Evolutionary conservation across 64 coral and sea anemone species (phyloP), one percentile per base, ranked within the genome.

Genomic region (Actinia tenebrosa): DNA sequence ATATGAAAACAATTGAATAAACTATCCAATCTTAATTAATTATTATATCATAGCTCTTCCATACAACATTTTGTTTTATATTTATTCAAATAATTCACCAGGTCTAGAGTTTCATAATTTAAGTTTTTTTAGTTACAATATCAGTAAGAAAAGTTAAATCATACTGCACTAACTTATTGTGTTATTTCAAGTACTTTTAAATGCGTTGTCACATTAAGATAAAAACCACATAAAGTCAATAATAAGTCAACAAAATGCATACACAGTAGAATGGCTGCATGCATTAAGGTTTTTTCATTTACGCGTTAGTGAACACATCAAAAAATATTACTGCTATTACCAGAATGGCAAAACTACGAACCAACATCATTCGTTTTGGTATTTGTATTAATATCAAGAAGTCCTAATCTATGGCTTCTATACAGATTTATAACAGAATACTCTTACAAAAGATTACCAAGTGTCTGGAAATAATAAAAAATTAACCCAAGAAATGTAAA

Each of bases 121-220:
- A 27, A 75, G 47, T 50, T 8, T 42, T 75, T 37, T 11, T 42
- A 30, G 26, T 27, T 13, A n/a, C 14, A 30, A 75, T 75, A 75
- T 75, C n/a, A 75, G 25, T 14, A 75, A 37, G 26, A 42, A 42
- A 75, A 75, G 10, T 8, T 75, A 25, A 75, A 69, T 69, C 64
- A 61, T 58, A 58, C 6, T 55, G 53, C 4, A 19, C 61, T 64
- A 64, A 8, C 19, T 66, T 66, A 9, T 75, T 75, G 23, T 69
- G 69, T 75, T 42, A 30, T 30, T 75, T 75, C 69, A 75, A 75
- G 69, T 75, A 30, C 26, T 75, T 75, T 75, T 75, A 75, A 75
- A 75, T 75, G 11, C 30, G 26, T 42, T 30, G 26, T 75, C 69
- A 75, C n/a, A 42, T 30, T 75, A 30, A 2, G 69, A 75, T 75